phyloP scores from a whole-genome alignment of 2,797 vertebrate species.

The Apogon hyalosoma region DNA sequence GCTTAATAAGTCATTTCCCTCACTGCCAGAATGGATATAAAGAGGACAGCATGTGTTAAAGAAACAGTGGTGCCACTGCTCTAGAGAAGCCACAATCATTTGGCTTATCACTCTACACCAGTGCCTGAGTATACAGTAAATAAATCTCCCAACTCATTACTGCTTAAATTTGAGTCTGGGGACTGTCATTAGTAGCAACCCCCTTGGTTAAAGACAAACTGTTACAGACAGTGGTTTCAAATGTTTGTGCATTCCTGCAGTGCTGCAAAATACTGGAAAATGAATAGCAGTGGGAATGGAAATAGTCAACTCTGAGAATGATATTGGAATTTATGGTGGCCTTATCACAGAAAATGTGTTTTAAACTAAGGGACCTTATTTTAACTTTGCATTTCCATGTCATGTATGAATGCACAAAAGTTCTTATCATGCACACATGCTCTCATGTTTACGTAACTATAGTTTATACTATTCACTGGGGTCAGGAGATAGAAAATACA shows the following conservation, averaged over 20 bases:
- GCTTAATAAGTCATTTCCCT: constrained; percentile 32
- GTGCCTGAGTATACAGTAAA: constrained; percentile 65
- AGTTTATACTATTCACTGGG: not conserved
- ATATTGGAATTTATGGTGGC: constrained; percentile 20
- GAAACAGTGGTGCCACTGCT: constrained; percentile 35
- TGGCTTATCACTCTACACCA: constrained; percentile 66
- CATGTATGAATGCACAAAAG: not conserved
- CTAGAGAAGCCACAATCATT: constrained; percentile 61
- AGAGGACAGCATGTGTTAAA: constrained; percentile 47
- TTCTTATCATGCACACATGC: constrained; percentile 1
- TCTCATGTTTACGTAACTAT: not conserved
- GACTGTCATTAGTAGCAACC: constrained; percentile 75
- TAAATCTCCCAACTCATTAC: constrained; percentile 79
- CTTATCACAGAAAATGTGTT: constrained; percentile 28
- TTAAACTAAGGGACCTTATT: constrained; percentile 19
- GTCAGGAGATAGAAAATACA: constrained; percentile 12
- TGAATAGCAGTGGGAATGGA: constrained; percentile 50
- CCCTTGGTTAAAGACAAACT: constrained; percentile 69
- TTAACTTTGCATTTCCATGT: constrained; percentile 13
- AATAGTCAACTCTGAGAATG: constrained; percentile 32
- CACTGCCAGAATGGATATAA: constrained; percentile 24
- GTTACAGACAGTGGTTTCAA: constrained; percentile 65
- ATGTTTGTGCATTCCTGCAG: constrained; percentile 67
- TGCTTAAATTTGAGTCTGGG: constrained; percentile 75
- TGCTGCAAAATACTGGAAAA: constrained; percentile 63